Evolutionary conservation across 2,888 invertebrate genomes (phyloP), one percentile per base, ranked within the genome.

Genomic region (Trichogramma evanescens): DNA sequence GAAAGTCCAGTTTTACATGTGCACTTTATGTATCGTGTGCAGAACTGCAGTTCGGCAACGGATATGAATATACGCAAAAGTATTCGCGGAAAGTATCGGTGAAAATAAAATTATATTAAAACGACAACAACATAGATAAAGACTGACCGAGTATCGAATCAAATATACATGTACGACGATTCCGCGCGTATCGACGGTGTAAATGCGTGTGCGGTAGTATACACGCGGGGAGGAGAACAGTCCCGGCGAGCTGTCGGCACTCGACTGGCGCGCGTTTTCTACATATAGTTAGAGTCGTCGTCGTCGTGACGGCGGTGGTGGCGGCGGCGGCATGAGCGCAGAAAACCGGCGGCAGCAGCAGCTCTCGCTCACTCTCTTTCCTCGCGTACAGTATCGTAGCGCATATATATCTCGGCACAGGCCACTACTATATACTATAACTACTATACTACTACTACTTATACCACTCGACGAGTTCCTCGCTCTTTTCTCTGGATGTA

Each of bases 211-310:
- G 26, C 26, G 26, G 26, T 26, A 26, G 13, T 13, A 2, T 13
- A 2, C 26, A 26, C 48, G 43, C 61, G 45, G 42, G 41, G 9
- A 41, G 51, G 53, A 26, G 40, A 60, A 63, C 63, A 63, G 61
- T 61, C 63, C 57, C 62, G 62, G 62, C 64, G 59, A 64, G 58
- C 64, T 58, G 64, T 64, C 62, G 64, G 62, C 64, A 59, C 59
- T 59, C 64, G 62, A 64, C 50, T 50, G 50, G 8, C n/a, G 45
- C n/a, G 45, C 8, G 45, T 45, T 45, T 45, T 3, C 2, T 9
- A n/a, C n/a, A 9, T 45, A 8, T 45, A n/a, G 45, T 45, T 26
- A 26, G 26, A 26, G 26, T 26, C 13, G 13, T 13, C 13, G 13
- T 13, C 13, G 13, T 13, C 26, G 26, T 26, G 26, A 46, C n/a